phyloP scores from a whole-genome alignment of 2,113 vertebrate genomes.

The Cynoglossus semilaevis region DNA sequence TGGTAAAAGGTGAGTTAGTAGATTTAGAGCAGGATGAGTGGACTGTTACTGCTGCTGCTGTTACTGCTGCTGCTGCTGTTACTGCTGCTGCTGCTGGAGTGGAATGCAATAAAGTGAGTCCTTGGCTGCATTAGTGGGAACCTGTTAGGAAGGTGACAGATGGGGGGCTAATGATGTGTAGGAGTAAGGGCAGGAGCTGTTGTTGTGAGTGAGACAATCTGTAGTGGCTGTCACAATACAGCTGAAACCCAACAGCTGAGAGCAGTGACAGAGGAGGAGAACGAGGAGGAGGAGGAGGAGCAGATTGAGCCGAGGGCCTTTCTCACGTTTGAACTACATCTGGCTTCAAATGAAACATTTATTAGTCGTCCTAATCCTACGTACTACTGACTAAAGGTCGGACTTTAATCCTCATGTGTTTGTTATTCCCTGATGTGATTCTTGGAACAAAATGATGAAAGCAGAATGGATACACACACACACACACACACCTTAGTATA shows the following conservation, averaged over 20 bases:
- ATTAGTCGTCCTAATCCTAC: conserved; percentile 62
- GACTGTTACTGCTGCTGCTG: not conserved
- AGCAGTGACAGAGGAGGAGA: conserved; percentile 16
- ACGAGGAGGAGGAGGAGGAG: conserved; percentile 20
- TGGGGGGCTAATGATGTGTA: conserved; percentile 69
- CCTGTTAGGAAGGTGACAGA: conserved; percentile 74
- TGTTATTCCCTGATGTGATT: conserved; percentile 38
- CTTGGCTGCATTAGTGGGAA: conserved; percentile 64
- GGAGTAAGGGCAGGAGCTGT: conserved; percentile 61
- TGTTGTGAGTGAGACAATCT: conserved; percentile 64
- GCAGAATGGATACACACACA: conserved; percentile 6
- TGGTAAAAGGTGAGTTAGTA: not conserved
- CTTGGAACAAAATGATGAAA: conserved; percentile 34
- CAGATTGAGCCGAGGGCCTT: conserved; percentile 24
- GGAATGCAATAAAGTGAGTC: conserved; percentile 59
- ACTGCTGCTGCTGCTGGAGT: conserved; percentile 30
- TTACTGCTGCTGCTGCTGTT: conserved; percentile 16
- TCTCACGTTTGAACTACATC: conserved; percentile 56
- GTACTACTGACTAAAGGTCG: conserved; percentile 44
- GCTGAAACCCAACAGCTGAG: conserved; percentile 67
- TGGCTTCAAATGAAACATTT: conserved; percentile 67
- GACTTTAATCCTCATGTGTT: conserved; percentile 54
- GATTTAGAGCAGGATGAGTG: not conserved
- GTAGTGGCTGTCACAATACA: conserved; percentile 71
- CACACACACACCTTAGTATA: conserved; percentile 29